Evolutionary conservation across 2,113 vertebrate genomes (phyloP), one percentile per base, ranked within the genome.

Genomic region (Indicator indicator): DNA sequence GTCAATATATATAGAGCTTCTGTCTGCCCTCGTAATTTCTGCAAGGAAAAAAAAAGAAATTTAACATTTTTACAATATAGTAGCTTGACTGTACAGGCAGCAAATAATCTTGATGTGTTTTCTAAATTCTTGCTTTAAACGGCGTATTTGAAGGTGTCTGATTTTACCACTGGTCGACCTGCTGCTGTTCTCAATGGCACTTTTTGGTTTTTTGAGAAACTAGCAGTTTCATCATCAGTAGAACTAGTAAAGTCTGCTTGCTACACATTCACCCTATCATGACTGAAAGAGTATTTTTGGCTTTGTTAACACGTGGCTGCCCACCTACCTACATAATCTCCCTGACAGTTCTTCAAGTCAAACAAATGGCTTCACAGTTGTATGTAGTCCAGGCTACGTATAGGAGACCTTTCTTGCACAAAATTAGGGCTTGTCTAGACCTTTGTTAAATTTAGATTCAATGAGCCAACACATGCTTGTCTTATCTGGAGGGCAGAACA

Each of bases 1-100:
- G 99, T 99, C 97, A 99, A 86, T 96, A 99, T 99, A 97, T 99
- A 99, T 81, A 99, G 98, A 33, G 99, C 99, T 98, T 99, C 99
- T 32, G 99, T 99, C 96, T 99, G 99, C 32, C 99, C 99, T 94
- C 99, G 97, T 86, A 99, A 97, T 99, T 99, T 99, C 99, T 99
- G 97, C 75, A 96, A 95, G 70, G 68, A 52, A 52, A 97, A 60
- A 97, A 87, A 88, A 94, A 8, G 4, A 76, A 76, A 88, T 88
- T 42, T 86, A 78, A 54, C 38, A 63, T 84, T 83, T 83, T 69
- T 50, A 56, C 64, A 73, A 20, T 36, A 65, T 0, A 89, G 12
- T 19, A 92, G 46, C 18, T 89, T 58, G 14, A 91, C 11, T 54
- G 32, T 54, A 74, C 17, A 77, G 26, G 19, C 26, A 91, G 65